phyloP scores from a whole-genome alignment of 2,888 invertebrate species.

The Zeuzera pyrina region DNA sequence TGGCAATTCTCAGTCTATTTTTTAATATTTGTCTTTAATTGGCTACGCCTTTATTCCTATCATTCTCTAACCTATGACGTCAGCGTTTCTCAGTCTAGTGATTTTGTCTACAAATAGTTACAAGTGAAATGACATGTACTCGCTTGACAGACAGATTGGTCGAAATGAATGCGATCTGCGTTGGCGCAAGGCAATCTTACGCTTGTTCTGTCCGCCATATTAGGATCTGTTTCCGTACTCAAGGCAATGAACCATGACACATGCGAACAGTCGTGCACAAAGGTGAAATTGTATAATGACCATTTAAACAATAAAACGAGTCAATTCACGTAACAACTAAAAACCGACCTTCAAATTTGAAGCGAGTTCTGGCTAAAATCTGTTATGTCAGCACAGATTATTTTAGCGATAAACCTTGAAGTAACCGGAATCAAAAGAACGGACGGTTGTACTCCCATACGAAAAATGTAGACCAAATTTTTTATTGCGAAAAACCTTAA shows the following conservation, averaged over 20 bases:
- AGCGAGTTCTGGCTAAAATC: no score
- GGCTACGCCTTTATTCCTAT: no score
- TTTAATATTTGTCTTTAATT: no score
- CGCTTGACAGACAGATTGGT: constrained; percentile 39
- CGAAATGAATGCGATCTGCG: constrained; percentile 48
- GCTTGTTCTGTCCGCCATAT: constrained; percentile 52
- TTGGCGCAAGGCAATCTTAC: constrained; percentile 62
- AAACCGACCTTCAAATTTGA: no score
- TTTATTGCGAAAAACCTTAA: no score
- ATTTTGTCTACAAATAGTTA: no score
- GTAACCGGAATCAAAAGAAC: background rate
- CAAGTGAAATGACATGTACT: constrained; percentile 29
- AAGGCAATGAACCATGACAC: constrained; percentile 70
- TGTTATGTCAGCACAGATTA: constrained; percentile 1
- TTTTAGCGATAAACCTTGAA: constrained; percentile 3
- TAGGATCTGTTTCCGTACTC: constrained; percentile 64
- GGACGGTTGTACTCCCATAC: no score
- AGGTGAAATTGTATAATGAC: constrained; percentile 24
- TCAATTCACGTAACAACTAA: no score
- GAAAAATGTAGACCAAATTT: no score
- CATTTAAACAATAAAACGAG: no score
- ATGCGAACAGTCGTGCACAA: constrained; percentile 28
- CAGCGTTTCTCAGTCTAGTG: no score
- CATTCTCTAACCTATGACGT: no score
- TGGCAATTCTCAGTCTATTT: constrained; percentile 28